These are phyloP conservation scores for Crocidura indochinensis DNA, from an alignment of 2,797 vertebrate genomes.

Conservation along the genomic window DNA sequence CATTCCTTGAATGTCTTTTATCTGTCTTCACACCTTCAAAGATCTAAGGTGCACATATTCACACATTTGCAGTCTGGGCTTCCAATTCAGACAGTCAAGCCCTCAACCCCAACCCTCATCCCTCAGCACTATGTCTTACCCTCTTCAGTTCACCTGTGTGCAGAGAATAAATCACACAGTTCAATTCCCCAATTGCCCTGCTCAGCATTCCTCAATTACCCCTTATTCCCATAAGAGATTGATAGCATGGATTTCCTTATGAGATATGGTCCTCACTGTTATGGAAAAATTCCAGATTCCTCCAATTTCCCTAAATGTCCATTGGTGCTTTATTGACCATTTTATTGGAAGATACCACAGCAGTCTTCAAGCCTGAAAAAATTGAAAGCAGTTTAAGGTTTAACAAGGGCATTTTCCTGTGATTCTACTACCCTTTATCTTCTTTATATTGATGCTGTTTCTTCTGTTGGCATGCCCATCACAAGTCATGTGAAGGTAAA, in stretches of 20 bases:
- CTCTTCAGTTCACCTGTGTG: neutral
- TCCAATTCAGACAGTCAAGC: neutral
- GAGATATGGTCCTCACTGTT: no score
- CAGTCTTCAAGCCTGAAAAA: neutral
- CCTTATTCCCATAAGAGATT: neutral
- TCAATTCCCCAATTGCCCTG: no score
- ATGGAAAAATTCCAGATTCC: no score
- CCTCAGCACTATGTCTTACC: neutral
- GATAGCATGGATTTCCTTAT: no score
- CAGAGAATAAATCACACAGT: neutral
- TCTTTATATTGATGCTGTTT: neutral
- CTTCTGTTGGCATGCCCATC: neutral
- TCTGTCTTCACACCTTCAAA: neutral
- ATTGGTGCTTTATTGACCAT: conserved; percentile 5
- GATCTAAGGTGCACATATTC: neutral
- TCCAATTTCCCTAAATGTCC: no score
- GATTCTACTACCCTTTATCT: neutral
- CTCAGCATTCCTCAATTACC: neutral
- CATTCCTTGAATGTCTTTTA: neutral
- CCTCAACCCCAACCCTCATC: neutral
- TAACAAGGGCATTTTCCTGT: neutral
- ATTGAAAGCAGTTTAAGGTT: neutral
- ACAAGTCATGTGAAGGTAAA: neutral
- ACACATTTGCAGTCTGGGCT: no score
- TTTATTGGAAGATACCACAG: neutral